Evolutionary conservation across 2,797 vertebrate species (phyloP), one percentile per base, ranked within the genome.

Genomic region (Alauda arvensis): DNA sequence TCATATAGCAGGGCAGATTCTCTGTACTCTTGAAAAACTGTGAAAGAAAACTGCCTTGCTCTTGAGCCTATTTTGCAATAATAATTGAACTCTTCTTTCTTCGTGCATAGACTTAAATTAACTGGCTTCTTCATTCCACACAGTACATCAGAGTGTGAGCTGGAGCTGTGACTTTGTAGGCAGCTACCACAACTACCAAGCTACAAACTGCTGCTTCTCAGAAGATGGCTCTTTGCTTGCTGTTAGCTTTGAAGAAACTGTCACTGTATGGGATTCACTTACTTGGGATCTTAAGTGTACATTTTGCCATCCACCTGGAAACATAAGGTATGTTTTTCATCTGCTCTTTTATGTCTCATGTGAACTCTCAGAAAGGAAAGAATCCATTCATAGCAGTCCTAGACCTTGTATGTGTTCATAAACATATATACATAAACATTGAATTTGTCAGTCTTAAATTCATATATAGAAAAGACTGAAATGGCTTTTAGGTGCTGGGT

Each of bases 91-190:
- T 76, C 17, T 71, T 85, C 33, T 82, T 67, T 68, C 14, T 28
- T 67, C 12, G 0, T 17, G 49, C 75, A 40, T 24, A 31, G 43
- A 34, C 34, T 79, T 62, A 24, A 63, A 67, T 68, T 87, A 87
- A 91, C 55, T 55, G 69, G 7, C 49, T 74, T 55, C 14, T 83
- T 84, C 63, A 4, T 88, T 90, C 78, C 69, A 5, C 56, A 57
- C 76, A 94, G 84, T 94, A 95, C 98, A 96, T 55, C 96, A 97
- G 51, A 97, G 93, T 45, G 90, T 97, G 49, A 98, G 97, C 88
- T 99, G 99, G 99, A 98, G 96, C 61, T 99, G 99, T 97, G 98
- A 99, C 87, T 99, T 99, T 7, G 98, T 99, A 17, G 98, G 99
- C 62, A 97, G 97, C 93, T 99, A 99, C 82, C 99, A 98, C 94